These are phyloP conservation scores for Stenichneumon culpator DNA, from an alignment of 2,888 invertebrate species.

Conservation along the genomic window DNA sequence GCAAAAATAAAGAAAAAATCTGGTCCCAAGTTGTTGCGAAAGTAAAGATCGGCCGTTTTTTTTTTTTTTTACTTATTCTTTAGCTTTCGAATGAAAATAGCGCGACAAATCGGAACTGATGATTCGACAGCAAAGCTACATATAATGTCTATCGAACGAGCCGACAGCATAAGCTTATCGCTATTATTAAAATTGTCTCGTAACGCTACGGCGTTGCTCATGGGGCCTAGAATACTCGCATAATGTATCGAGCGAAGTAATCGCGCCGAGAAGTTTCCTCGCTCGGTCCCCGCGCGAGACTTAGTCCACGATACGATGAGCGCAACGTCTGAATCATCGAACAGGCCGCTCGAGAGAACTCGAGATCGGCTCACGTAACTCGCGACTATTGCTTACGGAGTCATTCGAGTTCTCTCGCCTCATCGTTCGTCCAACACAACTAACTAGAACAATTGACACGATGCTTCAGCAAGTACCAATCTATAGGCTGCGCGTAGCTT, in stretches of 20 bases:
- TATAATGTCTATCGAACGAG: neutral
- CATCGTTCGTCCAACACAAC: conserved; percentile 12
- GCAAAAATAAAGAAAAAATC: neutral
- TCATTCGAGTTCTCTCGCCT: conserved; percentile 23
- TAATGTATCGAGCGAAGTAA: neutral
- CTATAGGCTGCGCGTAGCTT: conserved; percentile 4
- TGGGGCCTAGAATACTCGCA: neutral
- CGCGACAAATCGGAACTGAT: neutral
- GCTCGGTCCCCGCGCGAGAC: conserved; percentile 8
- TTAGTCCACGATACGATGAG: neutral
- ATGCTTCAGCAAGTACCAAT: conserved; percentile 7
- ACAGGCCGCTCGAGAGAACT: conserved; percentile 1
- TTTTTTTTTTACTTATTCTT: neutral
- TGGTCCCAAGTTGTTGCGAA: neutral
- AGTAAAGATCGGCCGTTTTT: neutral
- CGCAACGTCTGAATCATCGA: conserved; percentile 43
- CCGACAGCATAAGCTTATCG: neutral
- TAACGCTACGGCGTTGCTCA: conserved; percentile 6
- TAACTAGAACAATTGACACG: conserved; percentile 39
- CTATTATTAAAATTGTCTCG: conserved; percentile 25
- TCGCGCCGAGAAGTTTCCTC: neutral
- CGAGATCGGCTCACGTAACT: conserved; percentile 27
- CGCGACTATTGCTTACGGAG: conserved; percentile 6
- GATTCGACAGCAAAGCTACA: neutral
- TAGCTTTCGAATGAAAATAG: neutral